phyloP scores from a whole-genome alignment of 2,797 vertebrate species.

The Coregonus suidteri region DNA sequence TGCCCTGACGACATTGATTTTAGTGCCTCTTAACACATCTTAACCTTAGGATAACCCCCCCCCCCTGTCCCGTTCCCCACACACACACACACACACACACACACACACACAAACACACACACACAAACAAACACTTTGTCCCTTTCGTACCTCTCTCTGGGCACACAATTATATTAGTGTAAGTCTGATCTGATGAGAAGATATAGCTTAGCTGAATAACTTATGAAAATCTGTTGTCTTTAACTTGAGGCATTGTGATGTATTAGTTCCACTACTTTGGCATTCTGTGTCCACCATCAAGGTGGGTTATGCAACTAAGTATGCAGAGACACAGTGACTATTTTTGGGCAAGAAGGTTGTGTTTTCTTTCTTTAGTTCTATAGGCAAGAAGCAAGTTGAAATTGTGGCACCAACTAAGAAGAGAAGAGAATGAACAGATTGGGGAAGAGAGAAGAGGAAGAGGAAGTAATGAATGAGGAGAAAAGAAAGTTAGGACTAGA shows the following conservation, averaged over 20 bases:
- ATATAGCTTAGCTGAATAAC: conserved; percentile 49
- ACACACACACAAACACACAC: too few species aligned
- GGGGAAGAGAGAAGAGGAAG: neutral
- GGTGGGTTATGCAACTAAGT: conserved; percentile 57
- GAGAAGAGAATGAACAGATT: conserved; percentile 9
- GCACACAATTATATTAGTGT: conserved; percentile 25
- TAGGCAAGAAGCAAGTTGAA: conserved; percentile 1
- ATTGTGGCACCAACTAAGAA: conserved; percentile 21
- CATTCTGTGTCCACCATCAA: conserved; percentile 45
- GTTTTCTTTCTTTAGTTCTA: conserved; percentile 35
- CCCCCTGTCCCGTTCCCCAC: too few species aligned
- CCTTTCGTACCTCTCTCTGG: neutral
- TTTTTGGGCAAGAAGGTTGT: conserved; percentile 31
- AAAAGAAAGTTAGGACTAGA: neutral
- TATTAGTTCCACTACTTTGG: conserved; percentile 59
- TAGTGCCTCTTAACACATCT: neutral
- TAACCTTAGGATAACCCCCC: neutral
- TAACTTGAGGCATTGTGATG: conserved; percentile 49
- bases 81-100: too few species aligned
- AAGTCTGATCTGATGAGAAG: conserved; percentile 47
- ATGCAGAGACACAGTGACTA: conserved; percentile 44
- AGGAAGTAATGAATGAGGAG: neutral
- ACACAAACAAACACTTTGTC: neutral
- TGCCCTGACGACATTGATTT: neutral
- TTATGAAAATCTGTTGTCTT: conserved; percentile 24